Evolutionary conservation across 2,113 vertebrate genomes (phyloP).

Genomic region (Vireo altiloquus): DNA sequence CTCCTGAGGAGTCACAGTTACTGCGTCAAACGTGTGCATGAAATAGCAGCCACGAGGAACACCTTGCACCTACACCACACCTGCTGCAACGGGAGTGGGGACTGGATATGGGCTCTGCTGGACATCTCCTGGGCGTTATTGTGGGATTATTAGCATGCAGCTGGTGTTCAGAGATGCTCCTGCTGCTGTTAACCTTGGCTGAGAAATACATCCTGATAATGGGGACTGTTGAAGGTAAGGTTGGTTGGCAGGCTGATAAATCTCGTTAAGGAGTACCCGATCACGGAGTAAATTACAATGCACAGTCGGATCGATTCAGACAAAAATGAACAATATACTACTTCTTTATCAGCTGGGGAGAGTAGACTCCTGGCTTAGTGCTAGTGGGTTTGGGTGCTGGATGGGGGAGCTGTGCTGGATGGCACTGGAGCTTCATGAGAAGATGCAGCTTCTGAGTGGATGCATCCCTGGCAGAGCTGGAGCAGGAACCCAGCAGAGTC

Average conservation of each 20-base stretch:
- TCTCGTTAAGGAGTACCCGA: not conserved
- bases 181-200: conserved; percentile 40
- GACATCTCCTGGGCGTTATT: not conserved
- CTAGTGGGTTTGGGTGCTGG: not conserved
- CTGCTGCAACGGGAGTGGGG: not conserved
- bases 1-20: not conserved
- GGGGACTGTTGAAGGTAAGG: conserved; percentile 36
- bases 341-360: not conserved
- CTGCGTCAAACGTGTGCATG: accelerated
- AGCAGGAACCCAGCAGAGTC: not conserved
- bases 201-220: conserved; percentile 36
- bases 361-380: not conserved
- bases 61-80: not conserved
- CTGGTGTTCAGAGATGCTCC: not conserved
- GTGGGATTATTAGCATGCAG: not conserved
- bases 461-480: not conserved
- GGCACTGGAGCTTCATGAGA: not conserved
- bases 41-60: not conserved
- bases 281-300: conserved; percentile 16
- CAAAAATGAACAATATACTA: conserved; percentile 15
- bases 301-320: not conserved
- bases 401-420: not conserved
- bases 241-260: conserved; percentile 43
- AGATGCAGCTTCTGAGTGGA: not conserved
- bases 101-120: not conserved